A percentile compares a stretch with the other conserved stretches of the same genome.
These are phyloP conservation scores for Xestoiulus laeticollis DNA, from an alignment of 2,888 invertebrate species.

Conservation along the genomic window DNA sequence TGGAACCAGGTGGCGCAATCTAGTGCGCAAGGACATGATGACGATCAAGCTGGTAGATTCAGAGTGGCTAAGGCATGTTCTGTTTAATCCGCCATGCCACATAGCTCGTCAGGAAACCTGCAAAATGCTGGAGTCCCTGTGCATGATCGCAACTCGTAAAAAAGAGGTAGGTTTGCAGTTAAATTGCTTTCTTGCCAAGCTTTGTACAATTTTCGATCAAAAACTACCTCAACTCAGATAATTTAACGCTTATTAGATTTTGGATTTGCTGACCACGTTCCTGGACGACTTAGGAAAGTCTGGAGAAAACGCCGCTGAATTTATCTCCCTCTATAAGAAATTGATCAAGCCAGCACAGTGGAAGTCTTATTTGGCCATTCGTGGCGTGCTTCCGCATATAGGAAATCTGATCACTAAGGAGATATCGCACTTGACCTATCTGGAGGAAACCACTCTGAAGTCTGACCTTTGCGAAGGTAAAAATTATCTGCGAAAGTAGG, in stretches of 20 bases:
- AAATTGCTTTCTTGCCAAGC: too few relatives aligned
- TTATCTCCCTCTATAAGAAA: slow-evolving; percentile 84
- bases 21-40: slow-evolving; percentile 64
- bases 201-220: too few relatives aligned
- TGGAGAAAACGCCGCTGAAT: slow-evolving; percentile 93
- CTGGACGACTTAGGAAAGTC: slow-evolving; percentile 84
- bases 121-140: slow-evolving; percentile 84
- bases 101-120: slow-evolving; percentile 89
- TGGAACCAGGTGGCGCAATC: slow-evolving; percentile 73
- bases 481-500: not conserved
- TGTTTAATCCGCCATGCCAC: slow-evolving; percentile 91
- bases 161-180: slow-evolving; percentile 69
- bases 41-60: slow-evolving; percentile 74
- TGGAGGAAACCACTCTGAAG: slow-evolving; percentile 91
- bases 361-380: slow-evolving; percentile 91
- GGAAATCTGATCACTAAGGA: slow-evolving; percentile 88
- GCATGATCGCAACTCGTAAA: slow-evolving; percentile 70
- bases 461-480: slow-evolving; percentile 87
- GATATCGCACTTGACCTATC: slow-evolving; percentile 84
- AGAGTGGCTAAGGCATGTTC: slow-evolving; percentile 89
- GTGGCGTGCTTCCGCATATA: slow-evolving; percentile 83
- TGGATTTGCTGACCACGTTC: slow-evolving; percentile 88
- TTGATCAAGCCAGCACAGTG: slow-evolving; percentile 87
- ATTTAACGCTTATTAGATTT: slow-evolving; percentile 68
- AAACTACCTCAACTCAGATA: not conserved